phyloP scores from a whole-genome alignment of 2,888 invertebrate species.

The Metacarcinus magister region DNA sequence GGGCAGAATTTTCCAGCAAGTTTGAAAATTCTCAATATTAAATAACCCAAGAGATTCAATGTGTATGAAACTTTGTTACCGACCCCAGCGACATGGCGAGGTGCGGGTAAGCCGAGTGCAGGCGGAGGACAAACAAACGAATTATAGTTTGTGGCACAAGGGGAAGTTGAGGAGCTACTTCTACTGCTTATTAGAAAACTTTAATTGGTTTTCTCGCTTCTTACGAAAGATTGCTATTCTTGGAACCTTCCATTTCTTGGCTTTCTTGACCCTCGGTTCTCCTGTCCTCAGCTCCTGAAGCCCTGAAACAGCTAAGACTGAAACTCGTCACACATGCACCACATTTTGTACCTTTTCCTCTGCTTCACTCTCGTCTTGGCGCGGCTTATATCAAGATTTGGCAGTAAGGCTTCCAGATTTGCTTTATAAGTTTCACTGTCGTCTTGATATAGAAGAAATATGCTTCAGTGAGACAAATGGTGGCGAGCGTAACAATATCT shows the following conservation, averaged over 20 bases:
- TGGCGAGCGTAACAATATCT: neutral
- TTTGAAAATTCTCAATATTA: neutral
- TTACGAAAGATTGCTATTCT: neutral
- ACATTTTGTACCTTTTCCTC: neutral
- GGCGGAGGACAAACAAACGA: neutral
- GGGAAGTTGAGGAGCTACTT: slow-evolving; percentile 34
- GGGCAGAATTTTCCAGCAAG: neutral
- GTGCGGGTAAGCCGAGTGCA: neutral
- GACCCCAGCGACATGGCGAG: neutral
- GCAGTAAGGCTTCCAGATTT: neutral
- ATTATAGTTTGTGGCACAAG: neutral
- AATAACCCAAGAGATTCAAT: neutral
- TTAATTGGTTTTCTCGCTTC: slow-evolving; percentile 16
- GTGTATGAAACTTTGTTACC: neutral
- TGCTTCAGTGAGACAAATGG: neutral
- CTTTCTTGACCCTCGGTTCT: neutral
- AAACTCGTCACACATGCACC: neutral
- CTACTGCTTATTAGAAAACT: slow-evolving; percentile 36
- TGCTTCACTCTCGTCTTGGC: neutral
- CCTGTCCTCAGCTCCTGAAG: neutral
- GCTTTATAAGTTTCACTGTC: neutral
- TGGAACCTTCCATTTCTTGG: neutral
- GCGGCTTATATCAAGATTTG: neutral
- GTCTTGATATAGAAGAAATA: neutral
- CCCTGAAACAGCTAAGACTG: neutral